Evolutionary conservation across 2,888 invertebrate genomes (phyloP), one percentile per base, ranked within the genome.

Genomic region (Phortica magna): DNA sequence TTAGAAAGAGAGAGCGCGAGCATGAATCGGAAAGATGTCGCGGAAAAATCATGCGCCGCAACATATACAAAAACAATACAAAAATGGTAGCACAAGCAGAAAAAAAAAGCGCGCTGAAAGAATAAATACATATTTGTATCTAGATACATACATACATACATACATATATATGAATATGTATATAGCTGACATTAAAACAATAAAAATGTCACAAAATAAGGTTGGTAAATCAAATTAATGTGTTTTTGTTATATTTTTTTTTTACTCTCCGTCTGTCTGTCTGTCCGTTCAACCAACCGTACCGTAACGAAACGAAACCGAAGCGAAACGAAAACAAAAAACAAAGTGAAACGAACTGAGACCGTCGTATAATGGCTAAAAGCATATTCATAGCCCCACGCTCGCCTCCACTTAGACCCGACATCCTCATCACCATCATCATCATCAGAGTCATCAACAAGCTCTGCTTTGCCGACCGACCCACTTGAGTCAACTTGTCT

Each of bases 171-270:
- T 59, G 10, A 59, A 31, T 31, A 31, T 31, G 31, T 31, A 31
- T 31, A 48, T 1, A 48, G 9, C 48, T 48, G 48, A 22, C 17
- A 61, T 61, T 9, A 48, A 68, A 85, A 87, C 88, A 85, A 85
- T 88, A 88, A 85, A 88, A 88, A 88, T 87, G 85, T 88, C 88
- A 88, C 83, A 87, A 88, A 82, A 81, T 80, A 72, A 73, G 80
- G 81, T 74, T 88, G 82, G 84, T 88, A 86, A 88, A 85, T 85
- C 85, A 85, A 88, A 88, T 88, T 85, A 88, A 88, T 85, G 88
- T 80, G 85, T 14, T 64, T 31, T 64, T 64, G 19, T 64, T 64
- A 14, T 48, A 48, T 48, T 12, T 31, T 12, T 61, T 17, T 19
- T 61, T 17, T 19, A 10, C 19, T 64, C 1, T 68, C 22, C n/a